Conservation (phyloP, 1,140 invertebrate genomes). For the Periplaneta americana region DNA sequence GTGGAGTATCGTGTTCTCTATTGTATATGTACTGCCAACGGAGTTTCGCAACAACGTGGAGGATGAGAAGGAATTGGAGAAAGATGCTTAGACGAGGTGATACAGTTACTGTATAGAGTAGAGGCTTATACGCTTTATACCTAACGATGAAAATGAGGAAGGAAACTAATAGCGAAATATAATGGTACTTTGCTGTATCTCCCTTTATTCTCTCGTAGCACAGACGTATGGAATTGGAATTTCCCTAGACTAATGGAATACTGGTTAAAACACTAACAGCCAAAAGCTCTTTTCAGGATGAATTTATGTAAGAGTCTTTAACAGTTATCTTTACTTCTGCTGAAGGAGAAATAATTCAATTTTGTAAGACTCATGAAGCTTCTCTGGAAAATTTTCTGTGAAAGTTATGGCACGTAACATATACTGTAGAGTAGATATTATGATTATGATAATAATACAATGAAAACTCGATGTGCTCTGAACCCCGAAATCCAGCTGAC, state of each 20-base stretch:
- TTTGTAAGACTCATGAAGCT: too few relatives aligned
- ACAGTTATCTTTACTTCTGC: too few relatives aligned
- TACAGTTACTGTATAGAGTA: too few relatives aligned
- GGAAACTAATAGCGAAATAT: neutral
- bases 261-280: neutral
- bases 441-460: too few relatives aligned
- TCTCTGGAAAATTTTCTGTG: too few relatives aligned
- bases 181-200: neutral
- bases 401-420: too few relatives aligned
- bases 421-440: too few relatives aligned
- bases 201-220: neutral
- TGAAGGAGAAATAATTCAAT: too few relatives aligned
- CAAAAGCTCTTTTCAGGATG: neutral
- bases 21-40: neutral
- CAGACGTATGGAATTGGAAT: neutral
- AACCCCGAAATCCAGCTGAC: too few relatives aligned
- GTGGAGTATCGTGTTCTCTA: neutral
- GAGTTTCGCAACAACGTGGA: neutral
- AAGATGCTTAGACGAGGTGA: neutral
- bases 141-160: neutral
- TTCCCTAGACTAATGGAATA: neutral
- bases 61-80: neutral
- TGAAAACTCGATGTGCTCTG: too few relatives aligned
- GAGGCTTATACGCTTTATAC: too few relatives aligned
- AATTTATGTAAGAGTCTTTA: too few relatives aligned